phyloP scores from a whole-genome alignment of 2,113 vertebrate genomes.

The Indri indri region DNA sequence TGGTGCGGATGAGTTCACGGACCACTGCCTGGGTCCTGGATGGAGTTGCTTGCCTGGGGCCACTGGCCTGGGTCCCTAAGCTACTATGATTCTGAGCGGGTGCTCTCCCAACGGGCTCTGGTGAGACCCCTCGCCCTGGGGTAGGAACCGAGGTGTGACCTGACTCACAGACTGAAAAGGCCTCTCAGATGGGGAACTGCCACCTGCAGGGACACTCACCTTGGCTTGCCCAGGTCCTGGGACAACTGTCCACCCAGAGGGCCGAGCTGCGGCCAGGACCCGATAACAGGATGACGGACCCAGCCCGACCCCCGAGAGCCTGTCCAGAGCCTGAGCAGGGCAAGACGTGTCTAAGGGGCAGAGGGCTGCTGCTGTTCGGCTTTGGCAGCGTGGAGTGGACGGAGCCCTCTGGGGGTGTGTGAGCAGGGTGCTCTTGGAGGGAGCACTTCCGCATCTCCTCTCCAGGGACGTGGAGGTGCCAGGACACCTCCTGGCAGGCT shows the following conservation, averaged over 20 bases:
- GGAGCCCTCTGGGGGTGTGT: rapidly evolving
- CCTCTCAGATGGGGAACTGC: background rate
- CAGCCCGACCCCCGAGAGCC: background rate
- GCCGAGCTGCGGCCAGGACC: background rate
- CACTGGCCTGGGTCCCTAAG: background rate
- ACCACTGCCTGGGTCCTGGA: no score
- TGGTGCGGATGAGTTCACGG: background rate
- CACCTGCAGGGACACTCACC: rapidly evolving
- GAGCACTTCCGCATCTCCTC: background rate
- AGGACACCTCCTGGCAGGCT: background rate
- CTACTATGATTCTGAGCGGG: background rate
- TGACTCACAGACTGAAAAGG: background rate
- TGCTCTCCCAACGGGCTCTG: no score
- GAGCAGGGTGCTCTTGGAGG: background rate
- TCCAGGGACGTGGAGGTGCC: background rate
- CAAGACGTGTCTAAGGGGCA: rapidly evolving
- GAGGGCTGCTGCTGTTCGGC: background rate
- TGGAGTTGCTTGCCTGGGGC: background rate
- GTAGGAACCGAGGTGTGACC: background rate
- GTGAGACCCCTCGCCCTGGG: background rate
- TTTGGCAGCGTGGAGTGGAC: background rate
- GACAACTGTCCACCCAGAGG: background rate
- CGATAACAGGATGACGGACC: no score
- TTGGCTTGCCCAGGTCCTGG: background rate
- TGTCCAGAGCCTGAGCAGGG: background rate